Conservation (phyloP, 1,140 invertebrate species). For the Penaeus chinensis region DNA sequence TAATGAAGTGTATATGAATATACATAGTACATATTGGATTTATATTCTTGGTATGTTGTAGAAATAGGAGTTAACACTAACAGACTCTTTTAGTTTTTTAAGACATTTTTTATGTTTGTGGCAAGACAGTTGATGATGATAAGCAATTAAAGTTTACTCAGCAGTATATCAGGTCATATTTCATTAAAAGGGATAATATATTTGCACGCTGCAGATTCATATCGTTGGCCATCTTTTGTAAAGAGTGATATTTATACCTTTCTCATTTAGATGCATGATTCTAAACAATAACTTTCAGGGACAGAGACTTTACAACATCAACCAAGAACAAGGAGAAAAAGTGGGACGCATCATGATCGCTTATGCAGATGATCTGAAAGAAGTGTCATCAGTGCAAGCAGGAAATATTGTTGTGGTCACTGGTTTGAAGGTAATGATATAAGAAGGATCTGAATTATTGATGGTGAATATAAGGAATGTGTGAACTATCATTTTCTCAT, state of each 20-base stretch:
- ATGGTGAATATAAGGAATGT: no score
- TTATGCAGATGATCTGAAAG: slow-evolving; percentile 86
- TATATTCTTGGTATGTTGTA: no score
- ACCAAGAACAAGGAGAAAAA: slow-evolving; percentile 76
- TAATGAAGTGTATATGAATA: no score
- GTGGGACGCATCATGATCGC: slow-evolving; percentile 78
- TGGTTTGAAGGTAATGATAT: slow-evolving; percentile 77
- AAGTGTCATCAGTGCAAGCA: slow-evolving; percentile 75
- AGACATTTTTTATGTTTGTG: background rate
- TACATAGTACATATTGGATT: no score
- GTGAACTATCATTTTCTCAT: no score
- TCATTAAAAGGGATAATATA: no score
- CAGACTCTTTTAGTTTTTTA: no score
- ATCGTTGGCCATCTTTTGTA: background rate
- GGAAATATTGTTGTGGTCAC: slow-evolving; percentile 94
- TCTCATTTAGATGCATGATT: background rate
- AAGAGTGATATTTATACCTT: no score
- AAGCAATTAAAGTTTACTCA: background rate
- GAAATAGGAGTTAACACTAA: no score
- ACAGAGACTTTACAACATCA: slow-evolving; percentile 83
- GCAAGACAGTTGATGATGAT: background rate
- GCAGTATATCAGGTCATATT: background rate
- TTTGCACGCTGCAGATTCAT: background rate
- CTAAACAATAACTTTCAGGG: slow-evolving; percentile 29
- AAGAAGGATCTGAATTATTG: no score